phyloP scores from a whole-genome alignment of 2,797 vertebrate genomes.

The Gadopsis marmoratus region DNA sequence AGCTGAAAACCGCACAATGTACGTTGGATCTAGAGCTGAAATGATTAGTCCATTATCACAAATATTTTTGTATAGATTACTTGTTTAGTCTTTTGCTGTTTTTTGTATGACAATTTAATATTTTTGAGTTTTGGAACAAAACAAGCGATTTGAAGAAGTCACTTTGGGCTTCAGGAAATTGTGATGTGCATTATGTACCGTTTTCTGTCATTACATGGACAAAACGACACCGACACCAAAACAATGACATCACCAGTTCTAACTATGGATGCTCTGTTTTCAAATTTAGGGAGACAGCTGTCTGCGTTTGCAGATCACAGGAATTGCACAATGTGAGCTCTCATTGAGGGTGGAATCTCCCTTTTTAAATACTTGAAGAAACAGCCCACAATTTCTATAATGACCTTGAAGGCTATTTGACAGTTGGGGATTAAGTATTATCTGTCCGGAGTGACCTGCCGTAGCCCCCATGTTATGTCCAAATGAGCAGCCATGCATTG shows the following conservation, averaged over 20 bases:
- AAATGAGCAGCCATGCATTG: slow-evolving; percentile 62
- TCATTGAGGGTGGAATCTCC: background rate
- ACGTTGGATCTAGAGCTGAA: background rate
- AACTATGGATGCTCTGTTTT: slow-evolving; percentile 20
- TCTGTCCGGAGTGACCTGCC: slow-evolving; percentile 27
- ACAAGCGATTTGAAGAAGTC: background rate
- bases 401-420: background rate
- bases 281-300: slow-evolving; percentile 27
- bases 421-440: background rate
- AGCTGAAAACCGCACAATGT: too few relatives aligned
- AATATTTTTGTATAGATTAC: background rate
- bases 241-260: slow-evolving; percentile 29
- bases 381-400: background rate
- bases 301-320: background rate
- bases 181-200: background rate
- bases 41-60: background rate
- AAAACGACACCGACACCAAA: background rate
- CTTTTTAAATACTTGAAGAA: background rate
- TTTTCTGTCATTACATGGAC: background rate
- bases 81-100: background rate
- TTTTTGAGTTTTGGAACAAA: background rate
- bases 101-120: background rate
- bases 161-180: background rate
- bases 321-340: background rate
- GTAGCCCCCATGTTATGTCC: slow-evolving; percentile 43